A percentile compares a stretch with the other conserved stretches of the same genome.
Evolutionary conservation across 2,113 vertebrate species (phyloP).

Genomic region (Aptenodytes patagonicus): DNA sequence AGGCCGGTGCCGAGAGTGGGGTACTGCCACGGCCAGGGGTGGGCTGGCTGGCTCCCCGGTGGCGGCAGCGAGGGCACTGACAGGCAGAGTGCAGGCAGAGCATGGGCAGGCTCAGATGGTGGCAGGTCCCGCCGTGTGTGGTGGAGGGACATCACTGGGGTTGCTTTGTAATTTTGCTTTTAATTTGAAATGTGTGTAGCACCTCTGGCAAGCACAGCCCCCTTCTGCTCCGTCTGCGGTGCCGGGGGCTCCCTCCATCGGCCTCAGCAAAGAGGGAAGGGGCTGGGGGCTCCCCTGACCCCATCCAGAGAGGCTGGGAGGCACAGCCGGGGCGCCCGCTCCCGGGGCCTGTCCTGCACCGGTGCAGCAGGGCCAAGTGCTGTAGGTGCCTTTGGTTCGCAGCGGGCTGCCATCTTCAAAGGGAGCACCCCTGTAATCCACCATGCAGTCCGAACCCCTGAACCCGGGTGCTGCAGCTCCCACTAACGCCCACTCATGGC

Average conservation of each 20-base stretch:
- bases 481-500: fast-evolving
- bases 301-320: neutral
- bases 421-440: neutral
- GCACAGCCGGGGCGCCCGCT: fast-evolving
- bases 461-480: fast-evolving
- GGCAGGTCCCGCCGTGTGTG: neutral
- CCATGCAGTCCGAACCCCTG: fast-evolving
- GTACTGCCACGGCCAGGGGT: neutral
- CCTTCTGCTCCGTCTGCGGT: fast-evolving
- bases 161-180: neutral
- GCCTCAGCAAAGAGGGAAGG: neutral
- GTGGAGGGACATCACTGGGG: neutral
- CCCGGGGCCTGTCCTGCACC: neutral
- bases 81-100: neutral
- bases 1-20: neutral
- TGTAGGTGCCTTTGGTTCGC: neutral
- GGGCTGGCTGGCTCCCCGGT: neutral
- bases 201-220: neutral
- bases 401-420: neutral
- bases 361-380: neutral
- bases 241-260: fast-evolving
- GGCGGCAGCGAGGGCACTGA: neutral
- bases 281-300: neutral
- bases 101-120: neutral
- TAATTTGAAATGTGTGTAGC: neutral